Percentiles rank a stretch among this genome's conserved stretches.
Evolutionary conservation across 2,113 vertebrate species (phyloP).

Genomic region (Crotalus tigris): DNA sequence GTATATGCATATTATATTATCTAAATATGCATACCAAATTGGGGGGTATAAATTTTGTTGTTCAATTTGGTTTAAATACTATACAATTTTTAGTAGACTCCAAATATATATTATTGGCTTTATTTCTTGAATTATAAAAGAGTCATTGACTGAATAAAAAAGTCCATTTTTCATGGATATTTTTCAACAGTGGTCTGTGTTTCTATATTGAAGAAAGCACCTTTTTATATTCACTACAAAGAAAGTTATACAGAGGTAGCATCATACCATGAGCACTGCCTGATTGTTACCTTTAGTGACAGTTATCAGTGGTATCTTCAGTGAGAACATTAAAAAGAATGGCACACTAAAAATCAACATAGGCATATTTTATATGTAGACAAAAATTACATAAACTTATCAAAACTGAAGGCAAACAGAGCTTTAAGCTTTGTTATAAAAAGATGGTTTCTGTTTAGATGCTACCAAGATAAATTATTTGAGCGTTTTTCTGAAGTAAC

Average conservation of each 20-base stretch:
- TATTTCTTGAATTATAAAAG: neutral
- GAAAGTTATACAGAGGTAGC: neutral
- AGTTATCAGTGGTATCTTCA: neutral
- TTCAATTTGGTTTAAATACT: neutral
- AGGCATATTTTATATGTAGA: neutral
- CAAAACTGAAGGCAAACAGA: slow-evolving; percentile 7
- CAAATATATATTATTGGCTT: neutral
- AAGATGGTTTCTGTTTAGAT: slow-evolving; percentile 8
- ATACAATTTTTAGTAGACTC: neutral
- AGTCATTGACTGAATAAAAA: neutral
- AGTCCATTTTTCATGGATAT: neutral
- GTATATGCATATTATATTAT: too few relatives aligned
- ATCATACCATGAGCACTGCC: neutral
- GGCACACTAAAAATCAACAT: neutral
- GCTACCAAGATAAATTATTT: slow-evolving; percentile 6
- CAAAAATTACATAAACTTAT: neutral
- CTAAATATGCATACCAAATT: neutral
- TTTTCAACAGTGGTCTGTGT: neutral
- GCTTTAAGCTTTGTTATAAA: neutral
- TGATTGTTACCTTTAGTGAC: neutral
- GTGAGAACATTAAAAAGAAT: neutral
- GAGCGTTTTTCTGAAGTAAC: neutral
- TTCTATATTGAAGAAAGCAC: neutral
- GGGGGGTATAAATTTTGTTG: neutral
- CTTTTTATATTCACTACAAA: neutral